Base-by-base conservation (phyloP, 2,113 vertebrate species). In the Pituophis catenifer region DNA sequence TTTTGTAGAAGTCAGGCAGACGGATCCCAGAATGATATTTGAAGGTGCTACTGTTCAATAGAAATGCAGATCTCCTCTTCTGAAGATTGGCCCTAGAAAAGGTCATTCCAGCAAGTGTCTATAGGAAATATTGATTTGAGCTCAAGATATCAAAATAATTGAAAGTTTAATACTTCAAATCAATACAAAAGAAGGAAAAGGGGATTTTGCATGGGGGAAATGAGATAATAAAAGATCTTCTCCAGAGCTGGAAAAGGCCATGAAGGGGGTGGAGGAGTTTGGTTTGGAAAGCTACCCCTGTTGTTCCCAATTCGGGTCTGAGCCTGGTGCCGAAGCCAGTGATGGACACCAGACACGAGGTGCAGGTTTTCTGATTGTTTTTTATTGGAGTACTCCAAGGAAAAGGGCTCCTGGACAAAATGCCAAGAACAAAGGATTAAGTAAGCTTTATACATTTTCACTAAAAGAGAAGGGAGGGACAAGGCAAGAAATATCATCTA, bases 141-240 rank as follows among this genome's bases (percentile, higher is more conserved):
- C 95, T 93, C 90, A 65, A 85, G 94, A 89, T 94, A 91, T 95
- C 93, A 91, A 94, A 94, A 96, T 95, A 89, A 94, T 95, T 92
- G 90, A 94, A 96, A 91, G 89, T 87, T 93, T 92, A 91, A 95
- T 90, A 93, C 1, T 59, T 55, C 0, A 2, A 92, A 94, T 95
- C 92, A 21, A 93, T 95, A 9, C 0, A 0, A 57, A 88, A 11
- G 7, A 58, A 86, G 59, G 12, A 58, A 65, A 55, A n/a, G 85
- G 65, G 58, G 93, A 0, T 0, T 0, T 62, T 0, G 57, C 15
- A 10, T 17, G 15, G 53, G 7, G 33, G 89, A 65, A 81, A 33
- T 53, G n/a, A 29, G 10, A 55, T 21, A 65, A 50, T 26, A 21
- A 9, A 24, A 44, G 17, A 17, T 57, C 17, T 62, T 17, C 15